These are phyloP conservation scores for Brachyrhaphis roseni DNA, from an alignment of 2,797 vertebrate species.

Conservation along the genomic window DNA sequence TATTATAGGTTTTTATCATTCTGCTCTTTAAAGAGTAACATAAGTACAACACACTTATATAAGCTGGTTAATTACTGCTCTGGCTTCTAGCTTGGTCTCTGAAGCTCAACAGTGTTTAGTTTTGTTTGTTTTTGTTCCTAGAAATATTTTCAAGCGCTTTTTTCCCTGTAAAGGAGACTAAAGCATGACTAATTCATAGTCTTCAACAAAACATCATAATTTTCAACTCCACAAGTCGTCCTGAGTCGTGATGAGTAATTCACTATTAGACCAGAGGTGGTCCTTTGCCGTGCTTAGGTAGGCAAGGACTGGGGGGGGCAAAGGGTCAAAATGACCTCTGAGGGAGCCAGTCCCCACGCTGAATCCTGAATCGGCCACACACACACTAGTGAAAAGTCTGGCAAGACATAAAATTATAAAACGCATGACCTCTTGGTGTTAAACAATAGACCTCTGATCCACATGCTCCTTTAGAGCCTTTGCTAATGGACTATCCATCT, in stretches of 20 bases:
- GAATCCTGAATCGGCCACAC: background rate
- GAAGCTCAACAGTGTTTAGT: background rate
- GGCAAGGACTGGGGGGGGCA: no score
- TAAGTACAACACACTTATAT: background rate
- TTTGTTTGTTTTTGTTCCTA: background rate
- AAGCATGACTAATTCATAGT: background rate
- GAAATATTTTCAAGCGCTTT: background rate
- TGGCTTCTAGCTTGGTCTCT: background rate
- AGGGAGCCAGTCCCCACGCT: background rate
- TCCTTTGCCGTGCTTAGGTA: background rate
- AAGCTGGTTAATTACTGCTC: background rate
- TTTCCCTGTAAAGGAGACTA: background rate
- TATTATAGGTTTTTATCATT: background rate
- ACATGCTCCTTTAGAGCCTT: background rate
- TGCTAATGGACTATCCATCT: constrained; percentile 3
- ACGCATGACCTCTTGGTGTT: background rate
- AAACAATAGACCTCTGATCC: background rate
- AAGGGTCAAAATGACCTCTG: background rate
- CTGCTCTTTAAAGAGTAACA: background rate
- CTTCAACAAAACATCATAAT: background rate
- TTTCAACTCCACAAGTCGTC: background rate
- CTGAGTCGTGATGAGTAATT: no score
- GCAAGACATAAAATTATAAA: background rate
- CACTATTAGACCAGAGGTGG: background rate
- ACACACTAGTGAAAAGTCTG: background rate